Percentiles rank a stretch among this genome's conserved stretches.
Evolutionary conservation across 1,140 invertebrate species (phyloP).

Genomic region (Campoletis sonorensis): DNA sequence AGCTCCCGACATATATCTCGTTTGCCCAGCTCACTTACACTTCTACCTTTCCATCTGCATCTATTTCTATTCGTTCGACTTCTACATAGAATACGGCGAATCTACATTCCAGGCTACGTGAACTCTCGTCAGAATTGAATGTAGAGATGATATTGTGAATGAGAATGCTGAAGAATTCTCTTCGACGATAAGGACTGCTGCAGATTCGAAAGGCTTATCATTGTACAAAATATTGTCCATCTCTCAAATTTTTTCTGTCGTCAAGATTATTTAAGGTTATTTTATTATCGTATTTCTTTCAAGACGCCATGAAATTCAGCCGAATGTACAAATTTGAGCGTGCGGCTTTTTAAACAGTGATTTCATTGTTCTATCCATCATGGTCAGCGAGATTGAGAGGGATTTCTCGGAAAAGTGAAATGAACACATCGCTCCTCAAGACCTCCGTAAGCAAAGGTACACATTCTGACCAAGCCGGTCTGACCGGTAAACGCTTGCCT

Average conservation of each 20-base stretch:
- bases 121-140: not conserved
- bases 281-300: not conserved
- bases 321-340: not conserved
- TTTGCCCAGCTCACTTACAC: not conserved
- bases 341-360: conserved; percentile 38
- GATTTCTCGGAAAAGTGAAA: conserved; percentile 33
- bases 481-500: conserved; percentile 61
- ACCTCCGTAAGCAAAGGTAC: conserved; percentile 62
- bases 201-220: not conserved
- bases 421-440: conserved; percentile 39
- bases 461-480: conserved; percentile 58
- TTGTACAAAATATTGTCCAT: not conserved
- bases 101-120: not conserved
- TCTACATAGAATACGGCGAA: not conserved
- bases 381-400: conserved; percentile 24
- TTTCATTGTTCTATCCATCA: conserved; percentile 56
- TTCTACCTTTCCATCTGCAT: not conserved
- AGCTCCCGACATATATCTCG: conserved; percentile 1
- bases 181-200: not conserved
- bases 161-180: not conserved
- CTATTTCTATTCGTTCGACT: not conserved
- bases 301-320: conserved; percentile 7
- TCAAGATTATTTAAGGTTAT: not conserved
- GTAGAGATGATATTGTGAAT: not conserved
- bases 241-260: not conserved